Percentiles rank a stretch among this genome's conserved stretches.
These are phyloP conservation scores for Esox niger DNA, from an alignment of 2,113 vertebrate species.

Conservation along the genomic window DNA sequence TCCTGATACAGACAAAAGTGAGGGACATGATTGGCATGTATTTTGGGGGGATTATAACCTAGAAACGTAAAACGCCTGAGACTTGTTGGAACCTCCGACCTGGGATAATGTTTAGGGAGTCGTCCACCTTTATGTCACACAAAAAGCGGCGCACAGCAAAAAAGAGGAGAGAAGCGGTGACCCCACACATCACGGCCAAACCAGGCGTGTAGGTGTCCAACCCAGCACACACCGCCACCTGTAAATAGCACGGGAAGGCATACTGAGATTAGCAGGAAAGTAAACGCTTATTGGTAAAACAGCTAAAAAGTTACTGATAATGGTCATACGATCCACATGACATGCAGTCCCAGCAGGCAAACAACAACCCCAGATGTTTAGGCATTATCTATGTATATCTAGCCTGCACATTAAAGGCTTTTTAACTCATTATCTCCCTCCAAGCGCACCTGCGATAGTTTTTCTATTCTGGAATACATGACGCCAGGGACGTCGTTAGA, in stretches of 20 bases:
- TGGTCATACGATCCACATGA: not conserved
- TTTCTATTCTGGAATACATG: no score
- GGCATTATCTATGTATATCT: no score
- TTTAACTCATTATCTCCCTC: no score
- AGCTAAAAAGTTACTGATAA: not conserved
- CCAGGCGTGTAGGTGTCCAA: not conserved
- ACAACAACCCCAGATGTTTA: not conserved
- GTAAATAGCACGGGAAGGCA: not conserved
- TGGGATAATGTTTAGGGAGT: not conserved
- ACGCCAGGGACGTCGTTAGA: no score
- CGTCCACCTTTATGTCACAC: not conserved
- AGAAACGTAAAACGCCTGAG: not conserved
- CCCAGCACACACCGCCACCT: conserved; percentile 8
- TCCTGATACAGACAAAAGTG: not conserved
- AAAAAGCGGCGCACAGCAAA: not conserved
- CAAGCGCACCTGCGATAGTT: no score
- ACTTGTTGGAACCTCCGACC: not conserved
- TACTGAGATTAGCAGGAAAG: not conserved
- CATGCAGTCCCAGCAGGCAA: not conserved
- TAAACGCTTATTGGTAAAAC: no score
- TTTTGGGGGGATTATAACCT: not conserved
- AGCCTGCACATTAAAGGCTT: no score
- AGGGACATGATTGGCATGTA: not conserved
- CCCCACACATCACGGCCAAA: not conserved
- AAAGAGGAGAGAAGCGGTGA: not conserved